A percentile compares a stretch with the other conserved stretches of the same genome.
These are phyloP conservation scores for Dyspetes luteomarginatus DNA, from an alignment of 2,888 invertebrate genomes.

Conservation along the genomic window DNA sequence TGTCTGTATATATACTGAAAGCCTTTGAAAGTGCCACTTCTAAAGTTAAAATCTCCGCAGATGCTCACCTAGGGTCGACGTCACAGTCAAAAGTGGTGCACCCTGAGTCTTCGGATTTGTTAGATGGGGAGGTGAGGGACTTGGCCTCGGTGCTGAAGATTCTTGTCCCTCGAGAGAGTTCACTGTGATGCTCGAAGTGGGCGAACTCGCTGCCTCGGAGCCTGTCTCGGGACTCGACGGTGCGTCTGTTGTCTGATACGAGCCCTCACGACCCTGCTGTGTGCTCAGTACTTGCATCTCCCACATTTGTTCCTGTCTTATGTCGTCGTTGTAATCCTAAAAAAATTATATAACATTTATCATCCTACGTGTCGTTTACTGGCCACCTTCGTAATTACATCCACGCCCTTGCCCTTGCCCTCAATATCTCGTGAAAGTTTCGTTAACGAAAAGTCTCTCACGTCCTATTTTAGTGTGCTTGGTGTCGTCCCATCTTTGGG, in stretches of 20 bases:
- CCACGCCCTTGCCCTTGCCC: background rate
- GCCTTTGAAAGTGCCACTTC: slow-evolving; percentile 31
- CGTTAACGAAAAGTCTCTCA: background rate
- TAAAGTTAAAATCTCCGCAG: slow-evolving; percentile 54
- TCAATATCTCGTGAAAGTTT: background rate
- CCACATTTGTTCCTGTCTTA: slow-evolving; percentile 95
- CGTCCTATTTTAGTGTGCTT: background rate
- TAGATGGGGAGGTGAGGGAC: slow-evolving; percentile 74
- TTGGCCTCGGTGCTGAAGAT: slow-evolving; percentile 71
- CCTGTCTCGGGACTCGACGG: slow-evolving; percentile 77
- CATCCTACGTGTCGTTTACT: slow-evolving; percentile 35
- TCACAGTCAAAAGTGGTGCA: slow-evolving; percentile 71
- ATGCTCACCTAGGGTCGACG: slow-evolving; percentile 75
- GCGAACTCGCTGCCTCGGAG: slow-evolving; percentile 76
- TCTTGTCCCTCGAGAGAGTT: slow-evolving; percentile 76
- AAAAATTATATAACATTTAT: too few species aligned
- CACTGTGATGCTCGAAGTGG: slow-evolving; percentile 76
- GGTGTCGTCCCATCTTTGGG: background rate
- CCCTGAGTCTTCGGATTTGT: slow-evolving; percentile 74
- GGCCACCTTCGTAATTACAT: background rate
- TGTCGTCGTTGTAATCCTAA: slow-evolving; percentile 96
- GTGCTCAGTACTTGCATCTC: slow-evolving; percentile 93
- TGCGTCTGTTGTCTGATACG: slow-evolving; percentile 73
- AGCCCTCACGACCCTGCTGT: slow-evolving; percentile 79
- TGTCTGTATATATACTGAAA: slow-evolving; percentile 3